These are phyloP conservation scores for Agraylea sexmaculata DNA, from an alignment of 1,140 invertebrate species.

Conservation along the genomic window DNA sequence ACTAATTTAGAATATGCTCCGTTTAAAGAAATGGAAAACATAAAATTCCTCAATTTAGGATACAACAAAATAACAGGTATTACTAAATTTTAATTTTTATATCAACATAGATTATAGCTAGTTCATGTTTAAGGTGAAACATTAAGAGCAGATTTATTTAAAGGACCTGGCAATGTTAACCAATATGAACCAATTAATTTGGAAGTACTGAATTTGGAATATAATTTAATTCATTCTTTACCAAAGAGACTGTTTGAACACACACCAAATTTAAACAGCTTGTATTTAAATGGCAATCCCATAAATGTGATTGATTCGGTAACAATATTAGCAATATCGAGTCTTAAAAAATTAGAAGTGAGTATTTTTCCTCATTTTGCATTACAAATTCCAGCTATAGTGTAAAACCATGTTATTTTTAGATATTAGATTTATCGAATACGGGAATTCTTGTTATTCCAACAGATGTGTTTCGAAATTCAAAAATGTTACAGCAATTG, in stretches of 20 bases:
- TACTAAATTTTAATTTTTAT: slow-evolving; percentile 7
- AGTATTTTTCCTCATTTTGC: slow-evolving; percentile 9
- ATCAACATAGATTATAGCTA: neutral
- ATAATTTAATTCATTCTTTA: slow-evolving; percentile 55
- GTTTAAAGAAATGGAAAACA: slow-evolving; percentile 50
- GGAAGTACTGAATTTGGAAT: slow-evolving; percentile 49
- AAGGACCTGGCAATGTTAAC: slow-evolving; percentile 42
- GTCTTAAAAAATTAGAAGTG: slow-evolving; percentile 46
- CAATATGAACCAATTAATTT: slow-evolving; percentile 52
- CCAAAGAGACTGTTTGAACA: slow-evolving; percentile 59
- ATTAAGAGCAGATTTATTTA: slow-evolving; percentile 44
- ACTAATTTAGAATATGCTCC: slow-evolving; percentile 48
- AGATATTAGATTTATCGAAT: slow-evolving; percentile 46
- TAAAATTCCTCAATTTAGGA: slow-evolving; percentile 59
- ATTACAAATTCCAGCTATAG: neutral
- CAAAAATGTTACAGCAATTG: slow-evolving; percentile 37
- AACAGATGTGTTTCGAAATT: slow-evolving; percentile 31
- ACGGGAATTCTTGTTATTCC: slow-evolving; percentile 42
- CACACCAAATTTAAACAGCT: slow-evolving; percentile 46
- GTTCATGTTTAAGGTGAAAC: slow-evolving; percentile 39
- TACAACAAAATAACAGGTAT: slow-evolving; percentile 53
- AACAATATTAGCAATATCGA: slow-evolving; percentile 46
- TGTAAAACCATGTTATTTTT: slow-evolving; percentile 9
- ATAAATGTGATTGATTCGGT: slow-evolving; percentile 48
- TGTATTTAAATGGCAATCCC: slow-evolving; percentile 58